Evolutionary conservation across 2,888 invertebrate genomes (phyloP).

Genomic region (Nephrotoma appendiculata): DNA sequence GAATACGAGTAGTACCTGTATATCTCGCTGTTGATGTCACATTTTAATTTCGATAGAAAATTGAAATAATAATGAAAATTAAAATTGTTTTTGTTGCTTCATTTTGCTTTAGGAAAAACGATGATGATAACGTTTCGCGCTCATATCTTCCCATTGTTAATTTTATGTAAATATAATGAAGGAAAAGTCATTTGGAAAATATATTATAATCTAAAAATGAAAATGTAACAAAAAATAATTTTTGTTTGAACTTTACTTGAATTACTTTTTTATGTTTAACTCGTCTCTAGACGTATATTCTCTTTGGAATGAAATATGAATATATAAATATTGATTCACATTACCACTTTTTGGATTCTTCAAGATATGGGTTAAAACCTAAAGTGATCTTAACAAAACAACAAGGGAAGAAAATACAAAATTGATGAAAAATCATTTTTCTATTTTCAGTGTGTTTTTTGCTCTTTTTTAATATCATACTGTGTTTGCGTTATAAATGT

Average conservation of each 20-base stretch:
- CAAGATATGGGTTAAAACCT: not conserved
- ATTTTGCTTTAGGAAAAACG: not conserved
- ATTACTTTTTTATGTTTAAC: not conserved
- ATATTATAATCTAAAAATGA: not conserved
- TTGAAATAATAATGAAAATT: not conserved
- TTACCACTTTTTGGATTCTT: not conserved
- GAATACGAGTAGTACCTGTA: too few relatives aligned
- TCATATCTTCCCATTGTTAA: not conserved
- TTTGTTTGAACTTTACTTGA: not conserved
- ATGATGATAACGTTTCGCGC: not conserved
- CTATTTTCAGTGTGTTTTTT: not conserved
- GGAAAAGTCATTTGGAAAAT: not conserved
- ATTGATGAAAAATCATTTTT: not conserved
- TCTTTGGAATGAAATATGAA: not conserved
- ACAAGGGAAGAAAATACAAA: not conserved
- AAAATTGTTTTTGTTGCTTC: not conserved
- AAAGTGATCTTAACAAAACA: not conserved
- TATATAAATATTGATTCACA: not conserved
- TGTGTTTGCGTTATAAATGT: not conserved
- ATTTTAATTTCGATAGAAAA: not conserved
- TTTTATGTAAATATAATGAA: not conserved
- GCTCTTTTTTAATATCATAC: not conserved
- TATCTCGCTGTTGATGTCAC: not conserved
- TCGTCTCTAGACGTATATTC: not conserved
- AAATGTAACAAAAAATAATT: not conserved